phyloP scores from a whole-genome alignment of 2,888 invertebrate genomes.

The Nipponacmea schrenckii region DNA sequence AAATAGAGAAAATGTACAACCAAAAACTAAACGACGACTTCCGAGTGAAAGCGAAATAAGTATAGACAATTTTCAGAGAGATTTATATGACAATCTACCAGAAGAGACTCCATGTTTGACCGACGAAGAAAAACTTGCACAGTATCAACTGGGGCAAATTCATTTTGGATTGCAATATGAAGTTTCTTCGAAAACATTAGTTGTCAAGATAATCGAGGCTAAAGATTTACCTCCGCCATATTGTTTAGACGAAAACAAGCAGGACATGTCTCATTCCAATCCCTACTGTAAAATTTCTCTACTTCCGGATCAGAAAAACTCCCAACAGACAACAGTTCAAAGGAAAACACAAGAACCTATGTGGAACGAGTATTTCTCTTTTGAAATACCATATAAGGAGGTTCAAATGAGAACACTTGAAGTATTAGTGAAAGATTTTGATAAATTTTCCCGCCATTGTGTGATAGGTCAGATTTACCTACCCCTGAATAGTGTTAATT shows the following conservation, averaged over 20 bases:
- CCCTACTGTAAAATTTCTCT: slow-evolving; percentile 68
- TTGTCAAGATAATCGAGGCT: slow-evolving; percentile 69
- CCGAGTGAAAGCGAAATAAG: slow-evolving; percentile 66
- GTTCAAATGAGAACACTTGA: slow-evolving; percentile 66
- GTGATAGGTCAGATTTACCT: slow-evolving; percentile 68
- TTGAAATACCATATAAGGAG: slow-evolving; percentile 68
- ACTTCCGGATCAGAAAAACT: slow-evolving; percentile 68
- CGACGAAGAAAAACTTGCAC: slow-evolving; percentile 64
- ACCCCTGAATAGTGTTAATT: slow-evolving; percentile 65
- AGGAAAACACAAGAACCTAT: slow-evolving; percentile 69
- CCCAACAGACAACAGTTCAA: slow-evolving; percentile 68
- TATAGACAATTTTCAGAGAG: slow-evolving; percentile 65
- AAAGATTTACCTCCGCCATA: slow-evolving; percentile 67
- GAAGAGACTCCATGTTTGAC: slow-evolving; percentile 55
- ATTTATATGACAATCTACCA: slow-evolving; percentile 60
- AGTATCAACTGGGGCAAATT: slow-evolving; percentile 62
- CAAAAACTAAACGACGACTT: slow-evolving; percentile 54
- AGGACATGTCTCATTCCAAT: slow-evolving; percentile 69
- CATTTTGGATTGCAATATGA: slow-evolving; percentile 68
- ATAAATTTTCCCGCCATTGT: slow-evolving; percentile 69
- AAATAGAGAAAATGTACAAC: slow-evolving; percentile 65
- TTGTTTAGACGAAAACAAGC: slow-evolving; percentile 62
- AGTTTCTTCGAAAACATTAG: slow-evolving; percentile 56
- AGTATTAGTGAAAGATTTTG: slow-evolving; percentile 69
- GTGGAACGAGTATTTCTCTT: slow-evolving; percentile 69